These are phyloP conservation scores for Caenorhabditis sp. DNA, from an alignment of 2,888 invertebrate genomes.

Conservation along the genomic window DNA sequence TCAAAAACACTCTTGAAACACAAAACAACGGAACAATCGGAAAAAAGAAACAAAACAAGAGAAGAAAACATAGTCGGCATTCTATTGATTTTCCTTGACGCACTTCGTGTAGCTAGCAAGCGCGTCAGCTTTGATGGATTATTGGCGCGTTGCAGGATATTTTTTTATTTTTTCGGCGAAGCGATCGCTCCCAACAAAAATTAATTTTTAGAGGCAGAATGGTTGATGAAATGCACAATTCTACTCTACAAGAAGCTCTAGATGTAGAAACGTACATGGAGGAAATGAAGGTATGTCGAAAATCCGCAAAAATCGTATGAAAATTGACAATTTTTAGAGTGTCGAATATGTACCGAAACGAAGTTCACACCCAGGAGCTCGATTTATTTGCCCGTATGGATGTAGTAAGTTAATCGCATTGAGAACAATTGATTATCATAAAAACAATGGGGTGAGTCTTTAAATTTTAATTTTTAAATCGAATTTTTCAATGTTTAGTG, in stretches of 20 bases:
- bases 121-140: slow-evolving; percentile 7
- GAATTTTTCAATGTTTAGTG: slow-evolving; percentile 12
- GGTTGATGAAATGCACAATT: slow-evolving; percentile 12
- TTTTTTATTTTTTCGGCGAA: not conserved
- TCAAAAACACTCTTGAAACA: too few species aligned
- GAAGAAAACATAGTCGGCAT: not conserved
- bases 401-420: slow-evolving; percentile 49
- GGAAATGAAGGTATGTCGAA: slow-evolving; percentile 14
- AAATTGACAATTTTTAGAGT: not conserved
- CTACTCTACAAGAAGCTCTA: slow-evolving; percentile 10
- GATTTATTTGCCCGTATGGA: slow-evolving; percentile 54
- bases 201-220: slow-evolving; percentile 6
- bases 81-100: slow-evolving; percentile 31
- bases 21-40: not conserved
- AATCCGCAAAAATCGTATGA: not conserved
- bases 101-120: slow-evolving; percentile 8
- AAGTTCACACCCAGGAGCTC: slow-evolving; percentile 14
- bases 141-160: not conserved
- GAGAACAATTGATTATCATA: slow-evolving; percentile 56
- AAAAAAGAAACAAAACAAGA: not conserved
- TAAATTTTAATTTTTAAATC: not conserved
- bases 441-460: slow-evolving; percentile 51
- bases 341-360: not conserved
- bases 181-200: not conserved
- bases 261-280: slow-evolving; percentile 21